Conservation (phyloP, 1,140 invertebrate genomes). For the Notospermus geniculatus region DNA sequence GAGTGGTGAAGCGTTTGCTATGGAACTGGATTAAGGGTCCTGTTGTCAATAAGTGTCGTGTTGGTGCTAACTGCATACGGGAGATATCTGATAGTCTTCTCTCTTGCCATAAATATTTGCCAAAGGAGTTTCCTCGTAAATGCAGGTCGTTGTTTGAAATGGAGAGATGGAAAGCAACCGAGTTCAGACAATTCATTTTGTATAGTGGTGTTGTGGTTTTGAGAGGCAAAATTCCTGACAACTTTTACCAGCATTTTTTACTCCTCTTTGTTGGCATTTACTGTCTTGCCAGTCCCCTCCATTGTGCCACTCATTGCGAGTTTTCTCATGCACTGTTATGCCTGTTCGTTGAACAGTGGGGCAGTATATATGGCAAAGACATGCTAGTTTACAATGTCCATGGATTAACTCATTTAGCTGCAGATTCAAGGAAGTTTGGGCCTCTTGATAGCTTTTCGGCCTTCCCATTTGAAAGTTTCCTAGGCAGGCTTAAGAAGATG, state of each 20-base stretch:
- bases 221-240: conserved; percentile 31
- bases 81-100: conserved; percentile 24
- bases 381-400: conserved; percentile 52
- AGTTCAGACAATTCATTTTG: conserved; percentile 50
- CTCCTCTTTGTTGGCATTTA: conserved; percentile 44
- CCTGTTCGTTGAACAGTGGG: conserved; percentile 37
- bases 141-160: conserved; percentile 38
- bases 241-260: conserved; percentile 54
- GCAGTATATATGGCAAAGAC: conserved; percentile 37
- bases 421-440: conserved; percentile 54
- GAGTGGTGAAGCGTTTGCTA: conserved; percentile 40
- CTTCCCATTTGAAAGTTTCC: conserved; percentile 58
- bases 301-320: conserved; percentile 19
- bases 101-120: conserved; percentile 7
- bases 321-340: conserved; percentile 38
- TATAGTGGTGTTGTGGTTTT: conserved; percentile 29
- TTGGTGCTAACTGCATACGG: not conserved
- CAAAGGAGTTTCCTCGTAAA: conserved; percentile 42
- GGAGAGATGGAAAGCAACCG: conserved; percentile 49
- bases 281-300: conserved; percentile 26
- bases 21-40: conserved; percentile 32
- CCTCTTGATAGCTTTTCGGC: conserved; percentile 49
- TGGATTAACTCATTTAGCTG: conserved; percentile 49
- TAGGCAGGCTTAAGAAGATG: conserved; percentile 49
- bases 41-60: not conserved